A percentile compares a stretch with the other conserved stretches of the same genome.
Evolutionary conservation across 2,888 invertebrate genomes (phyloP).

Genomic region (Chesias legatella): DNA sequence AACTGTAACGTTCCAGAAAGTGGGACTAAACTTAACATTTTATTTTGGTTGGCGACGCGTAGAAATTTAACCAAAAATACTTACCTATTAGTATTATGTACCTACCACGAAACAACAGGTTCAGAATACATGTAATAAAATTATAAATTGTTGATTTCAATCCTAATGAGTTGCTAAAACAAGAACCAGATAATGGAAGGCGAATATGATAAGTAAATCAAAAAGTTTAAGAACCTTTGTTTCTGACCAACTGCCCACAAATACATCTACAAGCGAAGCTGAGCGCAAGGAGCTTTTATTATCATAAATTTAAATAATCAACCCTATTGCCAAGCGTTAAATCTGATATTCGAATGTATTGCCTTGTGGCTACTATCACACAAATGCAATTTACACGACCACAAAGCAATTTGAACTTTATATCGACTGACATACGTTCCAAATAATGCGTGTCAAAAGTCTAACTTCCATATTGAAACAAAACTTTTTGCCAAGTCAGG

Average conservation of each 20-base stretch:
- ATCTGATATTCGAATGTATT: conserved; percentile 26
- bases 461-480: conserved; percentile 44
- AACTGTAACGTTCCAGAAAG: too few species aligned
- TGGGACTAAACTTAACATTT: too few species aligned
- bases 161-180: too few species aligned
- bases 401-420: conserved; percentile 30
- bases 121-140: too few species aligned
- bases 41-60: too few species aligned
- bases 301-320: conserved; percentile 20
- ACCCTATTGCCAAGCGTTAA: conserved; percentile 15
- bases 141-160: too few species aligned
- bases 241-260: conserved; percentile 69
- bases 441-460: conserved; percentile 23
- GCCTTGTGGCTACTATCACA: conserved; percentile 43
- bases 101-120: too few species aligned
- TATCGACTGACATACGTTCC: accelerated
- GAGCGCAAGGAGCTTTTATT: conserved; percentile 48
- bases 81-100: too few species aligned
- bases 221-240: conserved; percentile 57
- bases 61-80: too few species aligned
- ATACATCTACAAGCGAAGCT: conserved; percentile 54
- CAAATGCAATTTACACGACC: conserved; percentile 47
- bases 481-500: conserved; percentile 69
- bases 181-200: too few species aligned
- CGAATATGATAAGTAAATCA: not conserved